phyloP scores from a whole-genome alignment of 2,797 vertebrate species.

The Acanthiza pusilla region DNA sequence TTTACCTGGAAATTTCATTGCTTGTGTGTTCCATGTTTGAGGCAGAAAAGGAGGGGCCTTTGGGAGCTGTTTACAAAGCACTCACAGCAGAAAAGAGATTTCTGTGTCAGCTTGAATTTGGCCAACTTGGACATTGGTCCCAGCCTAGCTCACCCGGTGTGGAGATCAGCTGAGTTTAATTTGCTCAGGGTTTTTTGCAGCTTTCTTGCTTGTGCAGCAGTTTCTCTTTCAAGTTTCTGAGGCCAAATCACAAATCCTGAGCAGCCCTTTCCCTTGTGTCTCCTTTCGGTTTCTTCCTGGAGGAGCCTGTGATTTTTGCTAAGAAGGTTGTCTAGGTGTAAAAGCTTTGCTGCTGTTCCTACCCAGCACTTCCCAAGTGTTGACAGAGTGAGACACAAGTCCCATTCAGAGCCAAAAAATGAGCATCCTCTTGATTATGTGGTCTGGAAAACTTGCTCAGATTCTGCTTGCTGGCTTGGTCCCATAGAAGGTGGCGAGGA shows the following conservation, averaged over 20 bases:
- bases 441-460: background rate
- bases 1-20: background rate
- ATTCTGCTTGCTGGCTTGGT: background rate
- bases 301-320: background rate
- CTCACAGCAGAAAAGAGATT: background rate
- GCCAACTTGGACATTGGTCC: background rate
- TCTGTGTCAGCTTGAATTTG: background rate
- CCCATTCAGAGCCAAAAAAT: constrained; percentile 7
- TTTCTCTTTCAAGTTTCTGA: background rate
- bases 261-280: background rate
- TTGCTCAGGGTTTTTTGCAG: background rate
- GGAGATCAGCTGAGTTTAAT: background rate
- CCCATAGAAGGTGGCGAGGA: background rate
- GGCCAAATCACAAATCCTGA: background rate
- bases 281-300: background rate
- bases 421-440: background rate
- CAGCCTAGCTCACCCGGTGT: background rate
- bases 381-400: background rate
- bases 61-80: background rate
- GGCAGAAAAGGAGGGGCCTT: background rate
- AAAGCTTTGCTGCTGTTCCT: constrained; percentile 16
- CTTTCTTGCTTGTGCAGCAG: background rate
- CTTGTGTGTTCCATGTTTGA: background rate
- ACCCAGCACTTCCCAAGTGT: background rate
- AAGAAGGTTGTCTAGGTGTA: constrained; percentile 21